Percentiles rank a stretch among this genome's conserved stretches.
These are phyloP conservation scores for Lordiphosa stackelbergi DNA, from an alignment of 1,140 invertebrate species.

Conservation along the genomic window DNA sequence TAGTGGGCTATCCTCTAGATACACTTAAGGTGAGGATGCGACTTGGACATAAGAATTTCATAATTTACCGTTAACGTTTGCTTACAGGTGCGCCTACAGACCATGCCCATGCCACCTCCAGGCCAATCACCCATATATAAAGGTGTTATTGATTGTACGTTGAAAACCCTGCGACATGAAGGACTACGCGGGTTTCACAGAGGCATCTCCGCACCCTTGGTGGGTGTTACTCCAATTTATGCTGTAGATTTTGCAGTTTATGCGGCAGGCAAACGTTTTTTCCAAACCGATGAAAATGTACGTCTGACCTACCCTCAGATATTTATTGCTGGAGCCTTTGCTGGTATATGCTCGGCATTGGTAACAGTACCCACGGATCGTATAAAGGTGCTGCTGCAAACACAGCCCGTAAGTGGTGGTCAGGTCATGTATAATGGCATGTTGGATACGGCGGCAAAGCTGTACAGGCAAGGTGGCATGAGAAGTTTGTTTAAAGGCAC, in stretches of 20 bases:
- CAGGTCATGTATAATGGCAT: slow-evolving; percentile 93
- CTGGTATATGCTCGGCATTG: slow-evolving; percentile 94
- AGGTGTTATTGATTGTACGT: slow-evolving; percentile 95
- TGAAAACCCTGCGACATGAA: slow-evolving; percentile 92
- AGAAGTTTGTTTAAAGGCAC: slow-evolving; percentile 96
- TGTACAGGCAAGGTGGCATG: slow-evolving; percentile 97
- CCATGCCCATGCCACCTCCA: slow-evolving; percentile 87
- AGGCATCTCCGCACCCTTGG: slow-evolving; percentile 84
- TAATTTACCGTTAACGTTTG: neutral
- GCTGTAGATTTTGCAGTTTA: slow-evolving; percentile 98
- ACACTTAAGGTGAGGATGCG: slow-evolving; percentile 85
- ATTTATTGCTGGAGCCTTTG: slow-evolving; percentile 94
- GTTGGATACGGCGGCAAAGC: slow-evolving; percentile 91
- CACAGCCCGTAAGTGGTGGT: slow-evolving; percentile 86
- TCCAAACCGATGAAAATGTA: slow-evolving; percentile 84
- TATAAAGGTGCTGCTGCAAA: slow-evolving; percentile 97
- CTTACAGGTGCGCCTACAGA: slow-evolving; percentile 91
- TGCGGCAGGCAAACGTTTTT: slow-evolving; percentile 92
- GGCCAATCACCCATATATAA: slow-evolving; percentile 88
- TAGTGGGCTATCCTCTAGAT: slow-evolving; percentile 96
- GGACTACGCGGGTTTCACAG: slow-evolving; percentile 90
- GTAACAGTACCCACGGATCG: slow-evolving; percentile 98
- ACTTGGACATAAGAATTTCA: neutral
- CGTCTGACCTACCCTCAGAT: slow-evolving; percentile 85
- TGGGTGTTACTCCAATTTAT: slow-evolving; percentile 91